These are phyloP conservation scores for Graptemys geographica DNA, from an alignment of 2,797 vertebrate genomes.

Conservation along the genomic window DNA sequence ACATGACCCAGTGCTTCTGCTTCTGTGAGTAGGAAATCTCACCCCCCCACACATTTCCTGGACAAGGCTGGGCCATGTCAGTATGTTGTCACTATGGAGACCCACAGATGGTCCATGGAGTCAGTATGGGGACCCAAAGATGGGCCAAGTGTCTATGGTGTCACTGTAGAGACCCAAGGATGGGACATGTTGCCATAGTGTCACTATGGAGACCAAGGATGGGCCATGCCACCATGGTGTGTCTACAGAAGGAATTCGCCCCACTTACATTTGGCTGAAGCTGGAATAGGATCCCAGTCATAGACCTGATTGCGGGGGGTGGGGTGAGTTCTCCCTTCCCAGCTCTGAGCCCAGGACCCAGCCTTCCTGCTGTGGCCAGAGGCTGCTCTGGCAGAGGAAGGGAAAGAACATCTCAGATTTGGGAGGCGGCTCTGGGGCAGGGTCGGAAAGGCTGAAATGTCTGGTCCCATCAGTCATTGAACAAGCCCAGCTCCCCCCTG, in stretches of 20 bases:
- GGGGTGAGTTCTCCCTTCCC: neutral
- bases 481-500: too few relatives aligned
- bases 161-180: neutral
- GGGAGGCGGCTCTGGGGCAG: neutral
- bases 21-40: neutral
- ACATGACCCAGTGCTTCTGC: neutral
- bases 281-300: neutral
- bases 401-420: neutral
- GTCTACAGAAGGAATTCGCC: neutral
- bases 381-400: neutral
- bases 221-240: neutral
- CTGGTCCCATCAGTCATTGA: neutral
- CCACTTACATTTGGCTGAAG: too few relatives aligned
- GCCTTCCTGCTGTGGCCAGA: too few relatives aligned
- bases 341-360: neutral
- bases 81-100: neutral
- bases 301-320: neutral
- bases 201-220: neutral
- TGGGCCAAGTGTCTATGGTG: neutral
- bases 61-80: neutral
- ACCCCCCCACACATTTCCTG: neutral
- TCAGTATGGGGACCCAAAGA: neutral
- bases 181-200: neutral
- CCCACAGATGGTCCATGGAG: neutral
- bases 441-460: neutral